Conservation (phyloP, 2,797 vertebrate species). For the Setipinna tenuifilis region DNA sequence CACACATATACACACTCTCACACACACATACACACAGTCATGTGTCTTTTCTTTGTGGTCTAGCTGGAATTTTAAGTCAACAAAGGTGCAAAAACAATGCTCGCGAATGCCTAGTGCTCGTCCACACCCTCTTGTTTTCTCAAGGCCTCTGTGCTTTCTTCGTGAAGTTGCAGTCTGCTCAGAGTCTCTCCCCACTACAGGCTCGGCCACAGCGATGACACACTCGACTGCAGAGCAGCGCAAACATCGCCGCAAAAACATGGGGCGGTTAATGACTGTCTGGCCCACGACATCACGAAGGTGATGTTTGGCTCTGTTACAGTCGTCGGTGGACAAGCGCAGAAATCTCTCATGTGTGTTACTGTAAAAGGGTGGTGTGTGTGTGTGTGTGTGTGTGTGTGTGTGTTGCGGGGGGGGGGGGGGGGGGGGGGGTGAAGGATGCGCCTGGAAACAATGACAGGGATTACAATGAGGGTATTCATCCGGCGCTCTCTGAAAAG, state of each 20-base stretch:
- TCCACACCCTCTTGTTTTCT: slow-evolving; percentile 8
- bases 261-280: not conserved
- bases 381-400: slow-evolving; percentile 22
- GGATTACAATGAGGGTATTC: slow-evolving; percentile 32
- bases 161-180: not conserved
- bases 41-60: not conserved
- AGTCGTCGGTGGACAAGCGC: not conserved
- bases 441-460: not conserved
- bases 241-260: not conserved
- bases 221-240: not conserved
- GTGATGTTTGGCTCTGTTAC: not conserved
- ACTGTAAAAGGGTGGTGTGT: not conserved
- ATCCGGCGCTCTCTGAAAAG: slow-evolving; percentile 16
- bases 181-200: not conserved
- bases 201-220: too few species aligned
- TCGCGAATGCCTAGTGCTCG: not conserved
- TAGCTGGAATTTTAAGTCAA: not conserved
- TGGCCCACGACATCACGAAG: not conserved
- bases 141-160: not conserved
- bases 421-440: not conserved
- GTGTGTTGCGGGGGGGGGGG: not conserved
- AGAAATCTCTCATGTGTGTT: not conserved
- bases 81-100: not conserved
- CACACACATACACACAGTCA: too few species aligned
- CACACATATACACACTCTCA: not conserved